Base-by-base conservation (phyloP, 2,113 vertebrate genomes). In the Zootoca vivipara region DNA sequence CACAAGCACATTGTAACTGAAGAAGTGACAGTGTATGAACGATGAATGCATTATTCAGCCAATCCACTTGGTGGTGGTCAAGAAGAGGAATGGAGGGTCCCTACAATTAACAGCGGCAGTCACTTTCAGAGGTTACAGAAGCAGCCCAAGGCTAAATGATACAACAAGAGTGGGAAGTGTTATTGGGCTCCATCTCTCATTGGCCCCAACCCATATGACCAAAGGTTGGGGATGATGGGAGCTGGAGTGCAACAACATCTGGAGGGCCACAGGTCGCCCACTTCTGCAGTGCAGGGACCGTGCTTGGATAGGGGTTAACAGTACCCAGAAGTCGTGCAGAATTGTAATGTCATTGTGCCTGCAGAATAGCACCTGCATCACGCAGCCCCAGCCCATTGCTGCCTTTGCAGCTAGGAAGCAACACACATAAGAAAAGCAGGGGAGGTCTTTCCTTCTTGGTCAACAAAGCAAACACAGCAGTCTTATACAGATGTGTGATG, bases 11-110 rank as follows among this genome's bases (percentile, higher is more conserved):
- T 85, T 85, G 52, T 33, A 10, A 84, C 30, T 26, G 18, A 22
- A 72, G 16, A 9, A 33, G 15, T 24, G 26, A 6, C 7, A 13
- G 42, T 20, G 8, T 1, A 12, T 22, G 15, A 6, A n/a, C 0
- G n/a, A 16, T 35, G 20, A 52, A 20, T 35, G 30, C 52, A 62
- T 56, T 80, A 8, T 22, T 62, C 12, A 33, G 7, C 52, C 7
- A 62, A 28, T 80, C 30, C 78, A 62, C n/a, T 12, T 1, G 52
- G 18, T 58, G n/a, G n/a, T 58, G 46, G n/a, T 26, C 30, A 72
- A 72, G 62, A n/a, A 7, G 18, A 3, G 67, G 18, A 40, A 52
- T 81, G 20, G 58, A 84, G 67, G 4, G 65, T 7, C 15, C 78
- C 46, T 42, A 6, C 30, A 20, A 3, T 58, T 33, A 20, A 5